These are phyloP conservation scores for Coremacera marginata DNA, from an alignment of 2,888 invertebrate species.

Conservation along the genomic window DNA sequence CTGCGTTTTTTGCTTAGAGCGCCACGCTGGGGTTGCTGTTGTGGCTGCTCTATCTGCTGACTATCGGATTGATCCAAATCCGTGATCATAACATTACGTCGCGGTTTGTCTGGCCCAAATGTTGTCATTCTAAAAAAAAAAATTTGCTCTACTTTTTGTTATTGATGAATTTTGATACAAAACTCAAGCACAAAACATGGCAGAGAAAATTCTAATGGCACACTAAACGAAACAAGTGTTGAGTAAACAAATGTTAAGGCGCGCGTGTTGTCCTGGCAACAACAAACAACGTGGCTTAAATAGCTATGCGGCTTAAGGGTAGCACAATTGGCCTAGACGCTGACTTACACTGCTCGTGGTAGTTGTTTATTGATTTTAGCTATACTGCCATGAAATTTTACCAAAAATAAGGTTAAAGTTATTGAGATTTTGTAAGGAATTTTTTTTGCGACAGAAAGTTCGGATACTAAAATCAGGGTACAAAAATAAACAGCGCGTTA, in stretches of 20 bases:
- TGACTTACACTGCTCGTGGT: background rate
- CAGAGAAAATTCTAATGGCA: background rate
- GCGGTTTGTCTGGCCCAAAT: background rate
- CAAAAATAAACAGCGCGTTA: too few species aligned
- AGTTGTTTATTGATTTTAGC: background rate
- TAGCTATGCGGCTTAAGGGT: background rate
- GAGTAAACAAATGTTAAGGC: constrained; percentile 32
- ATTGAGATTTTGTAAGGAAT: too few species aligned
- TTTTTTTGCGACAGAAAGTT: too few species aligned
- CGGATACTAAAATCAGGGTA: too few species aligned
- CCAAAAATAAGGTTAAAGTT: too few species aligned
- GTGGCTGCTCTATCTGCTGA: constrained; percentile 23
- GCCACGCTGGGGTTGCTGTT: constrained; percentile 28
- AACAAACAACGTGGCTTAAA: background rate
- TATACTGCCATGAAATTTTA: too few species aligned
- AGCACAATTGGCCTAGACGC: background rate
- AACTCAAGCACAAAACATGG: background rate
- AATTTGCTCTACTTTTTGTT: constrained; percentile 29
- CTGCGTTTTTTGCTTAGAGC: constrained; percentile 44
- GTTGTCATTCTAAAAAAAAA: constrained; percentile 44
- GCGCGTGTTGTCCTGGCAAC: constrained; percentile 39
- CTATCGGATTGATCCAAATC: constrained; percentile 62
- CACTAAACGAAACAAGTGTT: constrained; percentile 4
- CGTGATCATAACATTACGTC: constrained; percentile 57
- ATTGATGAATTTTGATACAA: constrained; percentile 29